A percentile compares a stretch with the other conserved stretches of the same genome.
Conservation (phyloP, 2,797 vertebrate species). For the Eutrigla gurnardus region DNA sequence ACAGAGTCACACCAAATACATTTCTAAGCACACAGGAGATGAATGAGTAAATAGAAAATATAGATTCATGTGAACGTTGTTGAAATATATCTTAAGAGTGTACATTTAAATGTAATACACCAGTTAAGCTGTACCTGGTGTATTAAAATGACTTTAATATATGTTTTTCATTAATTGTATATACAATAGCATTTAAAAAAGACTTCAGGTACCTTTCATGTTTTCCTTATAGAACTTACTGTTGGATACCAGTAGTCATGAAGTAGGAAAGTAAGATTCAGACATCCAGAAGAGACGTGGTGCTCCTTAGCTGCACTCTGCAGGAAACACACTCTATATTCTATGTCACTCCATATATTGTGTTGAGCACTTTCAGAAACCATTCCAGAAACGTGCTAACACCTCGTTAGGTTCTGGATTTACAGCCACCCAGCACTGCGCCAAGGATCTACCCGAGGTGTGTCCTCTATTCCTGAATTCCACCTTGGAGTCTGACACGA, state of each 20-base stretch:
- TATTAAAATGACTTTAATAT: background rate
- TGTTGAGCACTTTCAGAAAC: background rate
- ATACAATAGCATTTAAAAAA: background rate
- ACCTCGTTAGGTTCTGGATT: constrained; percentile 33
- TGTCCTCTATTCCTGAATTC: constrained; percentile 56
- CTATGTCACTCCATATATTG: background rate
- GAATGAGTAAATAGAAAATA: background rate
- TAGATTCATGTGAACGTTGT: background rate
- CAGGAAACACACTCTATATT: background rate
- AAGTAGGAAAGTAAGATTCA: background rate
- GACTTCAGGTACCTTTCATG: background rate
- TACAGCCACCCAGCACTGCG: background rate
- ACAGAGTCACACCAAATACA: background rate
- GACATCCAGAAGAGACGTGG: background rate
- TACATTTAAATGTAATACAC: background rate
- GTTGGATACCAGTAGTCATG: background rate
- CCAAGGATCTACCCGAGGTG: constrained; percentile 34
- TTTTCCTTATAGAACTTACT: background rate
- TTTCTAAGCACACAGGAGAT: background rate
- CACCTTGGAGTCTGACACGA: constrained; percentile 46
- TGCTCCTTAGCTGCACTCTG: background rate
- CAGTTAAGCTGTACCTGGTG: background rate
- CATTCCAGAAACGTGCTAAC: background rate
- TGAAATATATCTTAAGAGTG: background rate
- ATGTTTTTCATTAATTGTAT: background rate